Base-by-base conservation (phyloP, 2,888 invertebrate species). In the Ectropis crepuscularia region DNA sequence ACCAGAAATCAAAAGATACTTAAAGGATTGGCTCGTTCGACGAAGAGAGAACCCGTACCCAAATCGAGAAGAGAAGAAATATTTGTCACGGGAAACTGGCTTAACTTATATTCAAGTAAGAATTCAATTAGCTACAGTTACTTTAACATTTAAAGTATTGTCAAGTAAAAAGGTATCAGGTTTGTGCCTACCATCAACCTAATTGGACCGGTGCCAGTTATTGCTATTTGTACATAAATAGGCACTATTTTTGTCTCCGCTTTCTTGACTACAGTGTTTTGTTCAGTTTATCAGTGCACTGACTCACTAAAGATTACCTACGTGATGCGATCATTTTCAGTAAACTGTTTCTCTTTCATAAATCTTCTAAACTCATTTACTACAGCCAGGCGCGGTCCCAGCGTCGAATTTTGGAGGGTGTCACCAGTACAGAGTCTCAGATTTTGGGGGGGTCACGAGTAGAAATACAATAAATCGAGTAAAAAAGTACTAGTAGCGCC, bases 31-130 rank as follows among this genome's bases (percentile, higher is more conserved):
- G 96, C 90, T 96, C 10, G 94, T 96, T 11, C 90, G 96, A 48
- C 92, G 96, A 73, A 93, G 96, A 81, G 96, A 96, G 70, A 96
- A 96, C 83, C 96, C 96, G 0, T 96, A 96, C 84, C 96, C 96
- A 0, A 96, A 95, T 78, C 90, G 96, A 65, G 96, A 96, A 73
- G 96, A 96, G 83, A 96, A 96, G 80, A 96, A 96, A 86, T 92
- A 94, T 55, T 86, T 96, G 63, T 96, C 96, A 1, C 87, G 94
- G 28, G 95, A 96, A 86, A 96, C 96, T 11, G 96, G 96, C 49
- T 92, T 96, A 36, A 96, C 96, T 16, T 96, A 96, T 75, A 96
- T 96, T 74, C 96, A 96, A 93, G 96, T 96, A 86, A 93, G 86
- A 68, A 67, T 58, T 50, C 57, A 41, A 46, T 53, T 37, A 51